Evolutionary conservation across 1,140 invertebrate genomes (phyloP).

Genomic region (Drosophila watanabei): DNA sequence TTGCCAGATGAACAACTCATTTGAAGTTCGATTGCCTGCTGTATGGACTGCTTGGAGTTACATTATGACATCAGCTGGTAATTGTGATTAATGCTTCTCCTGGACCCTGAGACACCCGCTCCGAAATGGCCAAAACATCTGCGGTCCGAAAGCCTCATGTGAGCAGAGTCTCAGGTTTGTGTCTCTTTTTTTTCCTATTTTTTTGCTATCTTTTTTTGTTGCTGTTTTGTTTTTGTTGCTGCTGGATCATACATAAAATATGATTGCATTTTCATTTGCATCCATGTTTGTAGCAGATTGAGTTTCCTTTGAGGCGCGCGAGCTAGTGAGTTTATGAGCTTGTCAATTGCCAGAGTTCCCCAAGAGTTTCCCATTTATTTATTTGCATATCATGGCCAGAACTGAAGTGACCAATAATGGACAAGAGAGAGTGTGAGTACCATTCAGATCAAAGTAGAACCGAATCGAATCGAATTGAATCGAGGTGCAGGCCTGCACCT

Average conservation of each 20-base stretch:
- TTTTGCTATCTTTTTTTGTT: slow-evolving; percentile 10
- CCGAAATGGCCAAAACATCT: slow-evolving; percentile 48
- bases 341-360: slow-evolving; percentile 61
- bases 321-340: slow-evolving; percentile 77
- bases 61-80: slow-evolving; percentile 53
- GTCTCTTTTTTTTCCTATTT: slow-evolving; percentile 22
- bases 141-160: slow-evolving; percentile 23
- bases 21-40: slow-evolving; percentile 18
- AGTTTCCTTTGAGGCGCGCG: slow-evolving; percentile 79
- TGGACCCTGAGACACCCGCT: slow-evolving; percentile 36
- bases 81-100: slow-evolving; percentile 46
- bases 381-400: slow-evolving; percentile 74
- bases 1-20: slow-evolving; percentile 11
- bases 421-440: slow-evolving; percentile 21
- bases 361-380: slow-evolving; percentile 68
- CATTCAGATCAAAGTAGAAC: slow-evolving; percentile 70
- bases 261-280: slow-evolving; percentile 83
- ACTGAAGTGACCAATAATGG: slow-evolving; percentile 60
- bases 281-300: slow-evolving; percentile 69
- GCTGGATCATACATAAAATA: slow-evolving; percentile 78
- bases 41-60: slow-evolving; percentile 5
- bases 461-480: slow-evolving; percentile 44
- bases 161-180: slow-evolving; percentile 52
- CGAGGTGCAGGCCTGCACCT: slow-evolving; percentile 38
- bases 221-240: slow-evolving; percentile 19